Evolutionary conservation across 92 coral and sea anemone genomes (phyloP).

Genomic region (Pocillopora grandis): DNA sequence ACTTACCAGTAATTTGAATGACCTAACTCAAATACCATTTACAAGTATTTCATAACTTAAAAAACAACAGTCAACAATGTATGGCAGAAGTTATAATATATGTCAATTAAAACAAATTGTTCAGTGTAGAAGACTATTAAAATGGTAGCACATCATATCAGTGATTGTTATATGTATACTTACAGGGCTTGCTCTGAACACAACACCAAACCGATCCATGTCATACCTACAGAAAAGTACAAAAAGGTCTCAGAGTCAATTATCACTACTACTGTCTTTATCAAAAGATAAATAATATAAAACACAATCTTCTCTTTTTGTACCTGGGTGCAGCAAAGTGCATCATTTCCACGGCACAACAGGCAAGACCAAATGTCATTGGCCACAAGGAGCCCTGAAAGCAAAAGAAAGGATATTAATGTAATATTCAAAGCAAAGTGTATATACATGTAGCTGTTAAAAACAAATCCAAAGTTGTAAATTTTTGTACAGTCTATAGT

Average conservation of each 20-base stretch:
- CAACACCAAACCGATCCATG: conserved; percentile 99
- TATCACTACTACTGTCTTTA: not conserved
- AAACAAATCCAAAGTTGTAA: too few relatives aligned
- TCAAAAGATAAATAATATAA: not conserved
- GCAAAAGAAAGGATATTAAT: not conserved
- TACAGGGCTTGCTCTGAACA: conserved; percentile 98
- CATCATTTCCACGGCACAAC: conserved; percentile 99
- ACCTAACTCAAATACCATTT: too few relatives aligned
- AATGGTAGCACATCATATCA: not conserved
- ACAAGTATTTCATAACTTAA: too few relatives aligned
- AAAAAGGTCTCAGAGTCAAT: not conserved
- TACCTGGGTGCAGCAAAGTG: conserved; percentile 99
- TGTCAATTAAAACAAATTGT: too few relatives aligned
- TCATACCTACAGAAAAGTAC: conserved; percentile 66
- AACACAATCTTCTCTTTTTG: too few relatives aligned
- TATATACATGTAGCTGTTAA: too few relatives aligned
- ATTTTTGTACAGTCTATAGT: too few relatives aligned
- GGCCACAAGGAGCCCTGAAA: conserved; percentile 95
- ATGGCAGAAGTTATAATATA: too few relatives aligned
- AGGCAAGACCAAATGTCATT: conserved; percentile 98
- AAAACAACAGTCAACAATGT: too few relatives aligned
- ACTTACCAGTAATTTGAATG: too few relatives aligned
- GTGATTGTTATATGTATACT: conserved; percentile 9
- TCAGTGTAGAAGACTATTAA: not conserved
- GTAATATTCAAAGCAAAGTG: too few relatives aligned